Evolutionary conservation across 2,888 invertebrate species (phyloP), one percentile per base, ranked within the genome.

Genomic region (Diarsia rubi): DNA sequence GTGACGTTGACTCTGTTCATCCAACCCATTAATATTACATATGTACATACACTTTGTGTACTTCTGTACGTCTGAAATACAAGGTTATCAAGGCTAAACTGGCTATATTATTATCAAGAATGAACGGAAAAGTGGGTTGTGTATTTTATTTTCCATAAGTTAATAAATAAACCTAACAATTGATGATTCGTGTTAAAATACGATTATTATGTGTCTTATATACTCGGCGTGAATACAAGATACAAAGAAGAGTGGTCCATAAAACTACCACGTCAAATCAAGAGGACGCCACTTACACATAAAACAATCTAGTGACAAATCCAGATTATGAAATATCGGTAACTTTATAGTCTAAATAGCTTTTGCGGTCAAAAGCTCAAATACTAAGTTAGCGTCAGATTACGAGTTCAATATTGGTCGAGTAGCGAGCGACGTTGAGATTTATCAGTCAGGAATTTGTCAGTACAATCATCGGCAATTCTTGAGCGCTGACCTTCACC

Each of bases 271-370:
- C 45, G 12, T 45, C 21, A 54, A 45, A 27, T 63, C 14, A 59
- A 72, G 63, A 49, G 21, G 31, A 47, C 21, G 52, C 45, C 78
- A 76, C 62, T 70, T n/a, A 52, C 14, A 47, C 54, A n/a, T 57
- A 42, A 49, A 45, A 37, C 9, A 42, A 54, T 47, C n/a, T 27
- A 42, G 16, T 27, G 24, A 47, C 3, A 47, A 21, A 37, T 21
- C 21, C 37, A n/a, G 60, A 42, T 42, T 62, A 57, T 27, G 9
- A 16, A 3, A 19, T 12, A 57, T 19, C 57, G 16, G 19, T 59
- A 59, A 31, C 31, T 59, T 19, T 59, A 59, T 31, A 57, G 37
- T 37, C 37, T 37, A 37, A 37, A 6, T 37, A 8, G 37, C 37
- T 37, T 8, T 37, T 37, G 37, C 11, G 19, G 19, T 54, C 24